Base-by-base conservation (phyloP, 2,113 vertebrate species). In the Labrus mixtus region DNA sequence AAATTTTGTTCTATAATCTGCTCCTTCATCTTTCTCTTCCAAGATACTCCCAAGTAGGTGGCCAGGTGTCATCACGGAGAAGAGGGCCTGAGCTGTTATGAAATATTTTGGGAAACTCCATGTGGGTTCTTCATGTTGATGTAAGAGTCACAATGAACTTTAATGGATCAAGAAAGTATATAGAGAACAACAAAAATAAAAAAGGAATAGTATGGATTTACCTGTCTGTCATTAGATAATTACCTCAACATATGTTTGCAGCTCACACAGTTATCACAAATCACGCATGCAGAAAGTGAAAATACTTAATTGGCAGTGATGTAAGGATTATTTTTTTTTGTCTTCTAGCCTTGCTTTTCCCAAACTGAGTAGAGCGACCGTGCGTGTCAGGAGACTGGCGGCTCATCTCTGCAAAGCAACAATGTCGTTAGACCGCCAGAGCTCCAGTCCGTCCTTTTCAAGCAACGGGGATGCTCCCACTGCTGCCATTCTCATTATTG, bases 401-500 rank as follows among this genome's bases (percentile, higher is more conserved):
- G 60, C 86, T 59, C 91, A 93, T 3, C 78, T 93, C 55, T 88
- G 89, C 66, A 81, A 43, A 48, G 71, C 85, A 73, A 70, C 82
- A 68, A 97, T 97, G 97, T 94, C 96, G 4, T 85, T 88, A n/a
- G 84, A 66, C 71, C 82, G 68, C 58, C 77, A 73, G 43, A 66
- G 66, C 62, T 39, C 79, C n/a, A 66, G n/a, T 68, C 53, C 53
- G 12, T 75, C 83, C 41, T 45, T 41, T 29, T 17, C 23, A 7
- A 55, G 80, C 50, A 87, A 83, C 0, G 57, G 68, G 8, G 79
- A 83, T 4, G 79, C 83, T 68, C 45, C 92, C 82, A 98, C 97
- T 1, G 97, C 97, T 0, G 97, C 96, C 33, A 97, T 98, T 86
- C 94, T 99, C 85, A 92, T 99, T 73, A 96, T 98, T 19, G 97